Percentiles rank a stretch among this genome's conserved stretches.
Evolutionary conservation across 2,113 vertebrate genomes (phyloP).

Genomic region (Vulpes lagopus): DNA sequence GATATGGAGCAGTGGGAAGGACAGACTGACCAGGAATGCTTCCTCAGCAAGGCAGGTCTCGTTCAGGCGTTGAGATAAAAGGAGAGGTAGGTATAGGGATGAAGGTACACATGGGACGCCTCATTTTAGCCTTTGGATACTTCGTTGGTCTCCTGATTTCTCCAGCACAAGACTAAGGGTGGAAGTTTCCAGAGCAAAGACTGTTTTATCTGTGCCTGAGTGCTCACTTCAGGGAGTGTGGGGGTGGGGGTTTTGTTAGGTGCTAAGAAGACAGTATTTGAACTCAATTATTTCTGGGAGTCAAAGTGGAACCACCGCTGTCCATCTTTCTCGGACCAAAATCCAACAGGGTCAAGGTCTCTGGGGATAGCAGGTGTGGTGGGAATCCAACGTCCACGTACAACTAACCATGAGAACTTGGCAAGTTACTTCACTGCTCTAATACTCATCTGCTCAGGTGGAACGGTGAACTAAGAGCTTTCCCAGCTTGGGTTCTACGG

Average conservation of each 20-base stretch:
- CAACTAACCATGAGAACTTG: background rate
- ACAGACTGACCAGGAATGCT: background rate
- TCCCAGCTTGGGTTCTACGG: background rate
- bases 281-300: background rate
- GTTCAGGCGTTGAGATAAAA: background rate
- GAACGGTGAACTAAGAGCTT: background rate
- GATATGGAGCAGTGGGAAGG: background rate
- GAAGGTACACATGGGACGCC: fast-evolving
- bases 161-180: background rate
- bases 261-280: background rate
- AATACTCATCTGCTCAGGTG: background rate
- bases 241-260: background rate
- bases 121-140: background rate
- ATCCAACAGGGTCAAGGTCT: background rate
- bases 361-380: background rate
- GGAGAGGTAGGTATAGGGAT: fast-evolving
- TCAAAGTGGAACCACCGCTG: background rate
- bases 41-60: background rate
- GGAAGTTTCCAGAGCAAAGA: background rate
- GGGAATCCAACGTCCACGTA: background rate
- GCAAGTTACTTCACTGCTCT: background rate
- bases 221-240: background rate
- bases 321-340: background rate
- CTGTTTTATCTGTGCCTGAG: background rate
- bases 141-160: background rate